Base-by-base conservation (phyloP, 2,888 invertebrate genomes). In the Lamproptera curius region DNA sequence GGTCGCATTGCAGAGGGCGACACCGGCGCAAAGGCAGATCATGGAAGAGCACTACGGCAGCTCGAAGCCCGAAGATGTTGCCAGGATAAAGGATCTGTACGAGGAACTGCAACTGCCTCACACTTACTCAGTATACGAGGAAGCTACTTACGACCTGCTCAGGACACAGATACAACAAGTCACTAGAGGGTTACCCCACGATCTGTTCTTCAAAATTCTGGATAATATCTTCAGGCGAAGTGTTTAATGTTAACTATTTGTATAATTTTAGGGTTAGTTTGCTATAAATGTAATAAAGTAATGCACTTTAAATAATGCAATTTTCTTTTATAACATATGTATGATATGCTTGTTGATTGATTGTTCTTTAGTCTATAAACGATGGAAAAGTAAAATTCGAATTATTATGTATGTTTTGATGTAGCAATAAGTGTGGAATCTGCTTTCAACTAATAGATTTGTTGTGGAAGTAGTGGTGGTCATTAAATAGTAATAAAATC, bases 81-180 rank as follows among this genome's bases (percentile, higher is more conserved):
- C 90, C 40, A 89, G 88, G 52, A 91, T 97, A 34, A 95, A 93
- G 68, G 89, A 92, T 52, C 77, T 97, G 0, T 97, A 96, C 63
- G 92, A 92, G 64, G 93, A 94, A 54, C 77, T 96, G 2, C 92
- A 92, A 51, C 74, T 97, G 34, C 93, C 93, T 0, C 90, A 93
- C 54, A 93, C 93, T 0, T 97, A 93, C 70, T 90, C 92, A 0
- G 90, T 92, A 17, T 96, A 94, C 60, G 96, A 97, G 80, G 94
- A 95, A 66, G 93, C 95, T 62, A 94, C 92, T 10, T 95, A 93
- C 64, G 94, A 95, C 69, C 89, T 94, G 63, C 92, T 96, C 58
- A 92, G 91, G 63, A 94, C 93, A 3, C 95, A 95, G 70, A 95
- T 96, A 60, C 94, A 95, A 61, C 95, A 95, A 80, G 92, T 94